phyloP scores from a whole-genome alignment of 2,888 invertebrate species.

The Aporophyla lueneburgensis region DNA sequence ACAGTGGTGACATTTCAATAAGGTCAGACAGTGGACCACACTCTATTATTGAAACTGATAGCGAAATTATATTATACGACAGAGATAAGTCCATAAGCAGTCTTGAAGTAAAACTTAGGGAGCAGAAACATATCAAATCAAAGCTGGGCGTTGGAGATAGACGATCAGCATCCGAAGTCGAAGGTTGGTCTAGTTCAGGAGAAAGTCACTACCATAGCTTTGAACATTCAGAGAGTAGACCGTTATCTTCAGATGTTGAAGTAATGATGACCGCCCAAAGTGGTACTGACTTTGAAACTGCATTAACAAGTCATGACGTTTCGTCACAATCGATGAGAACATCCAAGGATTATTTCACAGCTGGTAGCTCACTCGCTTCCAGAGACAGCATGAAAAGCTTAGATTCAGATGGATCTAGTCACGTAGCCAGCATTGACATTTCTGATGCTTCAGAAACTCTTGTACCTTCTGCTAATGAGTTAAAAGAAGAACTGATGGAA shows the following conservation, averaged over 20 bases:
- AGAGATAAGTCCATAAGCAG: constrained; percentile 87
- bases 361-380: constrained; percentile 96
- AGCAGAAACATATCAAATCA: constrained; percentile 87
- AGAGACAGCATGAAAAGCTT: constrained; percentile 97
- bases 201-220: constrained; percentile 97
- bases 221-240: constrained; percentile 95
- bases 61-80: constrained; percentile 85
- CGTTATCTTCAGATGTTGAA: constrained; percentile 96
- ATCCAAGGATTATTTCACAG: constrained; percentile 96
- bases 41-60: constrained; percentile 89
- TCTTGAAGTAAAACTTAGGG: constrained; percentile 86
- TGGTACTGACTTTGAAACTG: constrained; percentile 96
- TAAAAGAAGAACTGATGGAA: constrained; percentile 94
- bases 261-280: constrained; percentile 94
- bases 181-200: constrained; percentile 96
- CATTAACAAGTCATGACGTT: constrained; percentile 94
- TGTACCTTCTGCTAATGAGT: constrained; percentile 96
- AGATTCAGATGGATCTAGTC: constrained; percentile 97
- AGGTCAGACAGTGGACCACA: constrained; percentile 89
- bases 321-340: constrained; percentile 94
- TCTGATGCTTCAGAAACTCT: constrained; percentile 98
- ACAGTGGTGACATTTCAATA: constrained; percentile 83
- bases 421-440: constrained; percentile 96
- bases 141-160: constrained; percentile 91
- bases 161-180: constrained; percentile 94